Conservation (phyloP, 23 tunicate species). For the Pegea sp. region DNA sequence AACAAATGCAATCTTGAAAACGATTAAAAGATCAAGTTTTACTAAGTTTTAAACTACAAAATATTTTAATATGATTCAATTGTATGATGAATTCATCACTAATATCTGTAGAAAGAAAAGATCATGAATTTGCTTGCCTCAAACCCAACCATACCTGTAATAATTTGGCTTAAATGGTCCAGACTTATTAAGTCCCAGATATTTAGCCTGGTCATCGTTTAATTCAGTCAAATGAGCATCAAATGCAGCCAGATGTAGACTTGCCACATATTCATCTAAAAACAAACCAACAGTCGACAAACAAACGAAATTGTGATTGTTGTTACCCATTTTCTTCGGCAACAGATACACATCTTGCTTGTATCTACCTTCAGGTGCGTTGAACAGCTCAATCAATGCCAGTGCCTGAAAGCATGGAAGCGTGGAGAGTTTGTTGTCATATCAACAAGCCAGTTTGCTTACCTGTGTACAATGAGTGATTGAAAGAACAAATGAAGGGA, state of each 20-base stretch:
- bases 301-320: background rate
- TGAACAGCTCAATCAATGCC: constrained; percentile 92
- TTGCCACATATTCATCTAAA: constrained; percentile 94
- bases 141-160: constrained; percentile 91
- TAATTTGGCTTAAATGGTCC: constrained; percentile 99
- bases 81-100: too few species aligned
- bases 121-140: too few species aligned
- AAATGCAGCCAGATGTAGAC: constrained; percentile 81
- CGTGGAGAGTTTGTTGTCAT: too few species aligned
- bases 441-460: too few species aligned
- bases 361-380: constrained; percentile 96
- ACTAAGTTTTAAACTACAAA: too few species aligned
- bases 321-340: constrained; percentile 97
- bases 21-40: too few species aligned
- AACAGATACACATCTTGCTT: constrained; percentile 95
- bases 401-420: constrained; percentile 43
- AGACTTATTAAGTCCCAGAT: constrained; percentile 90
- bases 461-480: constrained; percentile 98
- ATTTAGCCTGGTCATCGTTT: constrained; percentile 96
- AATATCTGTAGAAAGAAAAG: too few species aligned
- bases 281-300: background rate
- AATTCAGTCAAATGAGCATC: constrained; percentile 98
- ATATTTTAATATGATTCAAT: too few species aligned
- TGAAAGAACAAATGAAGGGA: constrained; percentile 93
- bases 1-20: too few species aligned